Percentiles rank a stretch among this genome's conserved stretches.
phyloP scores from a whole-genome alignment of 2,113 vertebrate genomes.

The Odocoileus virginianus region DNA sequence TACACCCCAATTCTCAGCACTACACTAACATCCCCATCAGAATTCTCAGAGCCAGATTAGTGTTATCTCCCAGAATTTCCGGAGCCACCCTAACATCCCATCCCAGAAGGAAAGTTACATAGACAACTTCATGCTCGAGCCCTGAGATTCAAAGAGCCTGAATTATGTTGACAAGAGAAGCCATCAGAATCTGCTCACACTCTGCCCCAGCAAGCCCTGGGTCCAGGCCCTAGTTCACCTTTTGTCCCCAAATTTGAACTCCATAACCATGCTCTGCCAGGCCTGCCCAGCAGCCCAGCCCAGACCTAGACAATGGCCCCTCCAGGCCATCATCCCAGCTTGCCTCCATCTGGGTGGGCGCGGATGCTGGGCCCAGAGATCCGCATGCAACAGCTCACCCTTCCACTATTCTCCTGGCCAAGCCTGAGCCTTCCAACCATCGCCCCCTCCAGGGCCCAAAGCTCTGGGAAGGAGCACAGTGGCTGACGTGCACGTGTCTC shows the following conservation, averaged over 20 bases:
- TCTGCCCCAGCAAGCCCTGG: rapidly evolving
- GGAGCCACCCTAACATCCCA: neutral
- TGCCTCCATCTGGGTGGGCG: too few relatives aligned
- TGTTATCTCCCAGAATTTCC: neutral
- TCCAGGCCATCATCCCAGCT: rapidly evolving
- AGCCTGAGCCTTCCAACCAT: neutral
- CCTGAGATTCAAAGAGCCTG: neutral
- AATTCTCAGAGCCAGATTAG: neutral
- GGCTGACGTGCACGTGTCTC: rapidly evolving
- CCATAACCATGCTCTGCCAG: rapidly evolving
- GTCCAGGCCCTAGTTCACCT: neutral
- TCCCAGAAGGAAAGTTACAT: neutral
- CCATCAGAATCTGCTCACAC: rapidly evolving
- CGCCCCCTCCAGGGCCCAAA: neutral
- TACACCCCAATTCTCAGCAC: neutral
- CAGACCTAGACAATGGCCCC: neutral
- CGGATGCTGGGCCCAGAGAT: neutral
- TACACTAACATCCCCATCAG: neutral
- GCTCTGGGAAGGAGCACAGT: neutral
- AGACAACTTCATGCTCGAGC: too few relatives aligned
- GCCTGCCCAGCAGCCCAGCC: neutral
- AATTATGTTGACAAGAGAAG: neutral
- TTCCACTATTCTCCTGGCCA: neutral
- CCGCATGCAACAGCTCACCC: too few relatives aligned
- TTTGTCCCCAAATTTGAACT: neutral